Base-by-base conservation (phyloP, 1,140 invertebrate species). In the Drosophila yakuba region DNA sequence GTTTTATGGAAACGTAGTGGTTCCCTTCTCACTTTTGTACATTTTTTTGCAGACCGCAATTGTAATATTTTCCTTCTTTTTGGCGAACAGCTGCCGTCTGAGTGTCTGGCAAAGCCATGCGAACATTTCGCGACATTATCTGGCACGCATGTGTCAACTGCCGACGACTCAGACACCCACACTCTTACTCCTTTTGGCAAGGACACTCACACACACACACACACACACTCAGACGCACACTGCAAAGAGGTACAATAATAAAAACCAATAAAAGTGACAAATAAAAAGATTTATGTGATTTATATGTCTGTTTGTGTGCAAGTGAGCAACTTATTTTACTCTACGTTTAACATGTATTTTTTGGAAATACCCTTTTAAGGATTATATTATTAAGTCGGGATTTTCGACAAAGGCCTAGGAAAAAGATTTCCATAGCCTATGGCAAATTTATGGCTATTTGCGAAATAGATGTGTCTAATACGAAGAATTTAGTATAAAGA, bases 251-350 rank as follows among this genome's bases (percentile, higher is more conserved):
- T 88, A 88, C 84, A 83, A 83, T 89, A 89, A 88, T 88, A 88
- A 89, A 88, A 89, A 83, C 79, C 83, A 88, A 88, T 88, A 88
- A 88, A 88, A 88, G 77, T 83, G 83, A 88, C 83, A 88, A 88
- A 88, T 89, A 89, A 88, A 89, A 88, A 88, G 83, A 88, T 88
- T 88, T 88, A 88, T 88, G 80, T 79, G 67, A 83, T 71, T 74
- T 77, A 63, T 82, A 78, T 82, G 56, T 58, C 23, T 56, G 72
- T 17, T 45, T 60, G 59, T 61, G 66, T 69, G 50, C 36, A 25
- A 71, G 51, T 59, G 44, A 45, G 38, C 47, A 78, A 76, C 82
- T 78, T 72, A 60, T 68, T 78, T 72, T 82, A 23, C 50, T 61
- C 39, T 69, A 64, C 55, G 73, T 73, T 73, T 58, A 80, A 63